Evolutionary conservation across 2,888 invertebrate species (phyloP).

Genomic region (Stramonita haemastoma): DNA sequence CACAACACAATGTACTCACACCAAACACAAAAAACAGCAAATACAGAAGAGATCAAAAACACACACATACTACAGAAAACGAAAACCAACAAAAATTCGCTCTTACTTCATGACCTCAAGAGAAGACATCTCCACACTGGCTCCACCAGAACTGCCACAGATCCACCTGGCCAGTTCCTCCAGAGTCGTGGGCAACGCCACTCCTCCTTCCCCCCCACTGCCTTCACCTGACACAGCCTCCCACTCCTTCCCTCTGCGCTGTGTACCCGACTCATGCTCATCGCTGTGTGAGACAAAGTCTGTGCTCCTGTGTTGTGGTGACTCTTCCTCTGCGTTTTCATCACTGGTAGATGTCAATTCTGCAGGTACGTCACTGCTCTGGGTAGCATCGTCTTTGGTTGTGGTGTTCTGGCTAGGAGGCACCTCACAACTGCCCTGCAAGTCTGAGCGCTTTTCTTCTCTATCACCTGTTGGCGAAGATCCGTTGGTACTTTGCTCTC

Average conservation of each 20-base stretch:
- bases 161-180: neutral
- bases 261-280: neutral
- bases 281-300: neutral
- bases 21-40: too few species aligned
- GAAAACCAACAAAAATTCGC: neutral
- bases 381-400: neutral
- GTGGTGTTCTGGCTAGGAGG: neutral
- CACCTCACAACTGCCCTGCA: neutral
- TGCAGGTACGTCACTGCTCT: neutral
- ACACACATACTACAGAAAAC: neutral
- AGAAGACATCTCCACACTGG: neutral
- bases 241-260: neutral
- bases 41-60: too few species aligned
- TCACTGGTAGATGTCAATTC: neutral
- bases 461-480: neutral
- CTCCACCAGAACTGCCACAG: neutral
- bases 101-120: neutral
- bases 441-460: neutral
- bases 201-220: neutral
- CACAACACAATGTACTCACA: too few species aligned
- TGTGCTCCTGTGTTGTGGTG: neutral
- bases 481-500: too few species aligned
- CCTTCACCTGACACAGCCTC: neutral
- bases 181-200: neutral
- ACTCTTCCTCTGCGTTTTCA: neutral